These are phyloP conservation scores for Agriotes lineatus DNA, from an alignment of 2,888 invertebrate species.

Conservation along the genomic window DNA sequence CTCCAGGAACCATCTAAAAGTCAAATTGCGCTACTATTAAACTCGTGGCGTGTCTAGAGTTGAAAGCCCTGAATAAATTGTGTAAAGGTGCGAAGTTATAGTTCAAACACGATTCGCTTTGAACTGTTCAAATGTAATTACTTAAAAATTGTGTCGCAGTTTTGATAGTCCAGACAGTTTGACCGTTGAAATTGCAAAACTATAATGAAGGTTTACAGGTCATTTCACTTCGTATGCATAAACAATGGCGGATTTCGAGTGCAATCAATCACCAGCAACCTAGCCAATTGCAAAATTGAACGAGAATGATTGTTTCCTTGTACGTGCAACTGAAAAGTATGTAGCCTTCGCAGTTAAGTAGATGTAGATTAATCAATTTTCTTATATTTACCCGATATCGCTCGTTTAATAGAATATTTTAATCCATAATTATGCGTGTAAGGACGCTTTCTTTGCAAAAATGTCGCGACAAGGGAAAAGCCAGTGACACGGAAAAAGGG, in stretches of 20 bases:
- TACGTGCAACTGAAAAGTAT: constrained; percentile 14
- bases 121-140: background rate
- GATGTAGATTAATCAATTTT: constrained; percentile 13
- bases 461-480: constrained; percentile 1
- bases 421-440: constrained; percentile 7
- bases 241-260: constrained; percentile 1
- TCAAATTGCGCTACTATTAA: constrained; percentile 6
- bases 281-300: constrained; percentile 16
- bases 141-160: background rate
- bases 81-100: background rate
- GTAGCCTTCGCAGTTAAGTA: constrained; percentile 11
- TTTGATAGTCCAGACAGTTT: too few species aligned
- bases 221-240: constrained; percentile 14
- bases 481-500: background rate
- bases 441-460: constrained; percentile 21
- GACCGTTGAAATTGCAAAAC: background rate
- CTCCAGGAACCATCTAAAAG: background rate
- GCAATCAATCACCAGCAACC: constrained; percentile 15
- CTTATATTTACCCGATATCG: constrained; percentile 7
- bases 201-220: constrained; percentile 18
- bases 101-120: background rate
- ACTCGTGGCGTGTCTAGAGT: background rate
- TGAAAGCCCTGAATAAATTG: background rate
- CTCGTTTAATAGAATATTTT: constrained; percentile 3
- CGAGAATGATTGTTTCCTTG: constrained; percentile 21